Base-by-base conservation (phyloP, 2,888 invertebrate species). In the Amiota mariae region DNA sequence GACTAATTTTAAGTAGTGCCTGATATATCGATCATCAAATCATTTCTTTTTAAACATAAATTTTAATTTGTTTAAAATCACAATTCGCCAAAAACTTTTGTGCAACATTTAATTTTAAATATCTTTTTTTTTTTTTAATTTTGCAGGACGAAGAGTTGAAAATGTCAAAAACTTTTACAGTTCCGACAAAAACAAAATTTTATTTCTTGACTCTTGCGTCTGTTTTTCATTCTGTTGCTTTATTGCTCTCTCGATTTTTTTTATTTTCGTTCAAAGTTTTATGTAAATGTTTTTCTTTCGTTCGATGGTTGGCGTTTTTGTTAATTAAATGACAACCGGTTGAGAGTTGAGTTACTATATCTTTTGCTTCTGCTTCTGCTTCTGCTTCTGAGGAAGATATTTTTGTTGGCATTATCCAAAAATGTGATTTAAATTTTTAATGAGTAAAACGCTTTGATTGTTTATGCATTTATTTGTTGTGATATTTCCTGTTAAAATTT, bases 341-440 rank as follows among this genome's bases (percentile, higher is more conserved):
- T 67, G 49, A 8, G 48, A 66, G 48, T 66, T 66, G 6, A 2
- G 36, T 36, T 36, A 6, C 9, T 20, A 9, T 59, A 59, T 51
- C 6, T 2, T 12, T 51, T 59, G 59, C 20, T 15, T 15, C 18
- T 9, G 74, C 10, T 48, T 46, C 20, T 18, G 66, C 20, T 15
- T 15, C 18, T 9, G 74, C 10, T 48, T 46, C 20, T 18, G 66
- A n/a, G n/a, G 84, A 79, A 82, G 82, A 80, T 81, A 87, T 87
- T 87, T 87, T 78, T 80, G 85, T 84, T 87, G 87, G 85, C 85
- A 84, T 85, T 85, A 82, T 78, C 70, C 76, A 76, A 79, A 80
- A 81, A 82, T 85, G 81, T 81, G 81, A 85, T 87, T 87, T 87
- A 80, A 82, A 87, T 81, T 88, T 87, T 85, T 86, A 87, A 86